These are phyloP conservation scores for Mesaphorura yosii DNA, from an alignment of 1,140 invertebrate genomes.

Conservation along the genomic window DNA sequence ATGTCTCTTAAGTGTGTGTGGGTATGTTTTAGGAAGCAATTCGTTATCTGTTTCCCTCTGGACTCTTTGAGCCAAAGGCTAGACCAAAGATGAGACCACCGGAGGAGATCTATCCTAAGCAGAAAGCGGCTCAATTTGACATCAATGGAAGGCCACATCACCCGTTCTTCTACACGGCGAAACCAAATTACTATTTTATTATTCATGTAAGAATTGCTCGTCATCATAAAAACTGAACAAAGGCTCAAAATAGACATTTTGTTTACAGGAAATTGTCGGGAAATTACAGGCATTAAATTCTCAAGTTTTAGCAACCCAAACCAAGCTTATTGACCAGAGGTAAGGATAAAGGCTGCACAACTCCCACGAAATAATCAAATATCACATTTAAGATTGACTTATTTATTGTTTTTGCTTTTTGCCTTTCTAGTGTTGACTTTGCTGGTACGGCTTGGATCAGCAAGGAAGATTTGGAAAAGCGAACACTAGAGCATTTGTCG, in stretches of 20 bases:
- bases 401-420: neutral
- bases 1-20: slow-evolving; percentile 20
- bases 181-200: slow-evolving; percentile 68
- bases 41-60: slow-evolving; percentile 82
- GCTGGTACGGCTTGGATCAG: slow-evolving; percentile 52
- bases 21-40: slow-evolving; percentile 60
- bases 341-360: neutral
- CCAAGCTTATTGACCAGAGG: neutral
- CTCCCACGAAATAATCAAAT: too few species aligned
- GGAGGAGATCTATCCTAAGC: slow-evolving; percentile 66
- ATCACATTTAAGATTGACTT: too few species aligned
- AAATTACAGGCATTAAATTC: slow-evolving; percentile 18
- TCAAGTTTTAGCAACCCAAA: slow-evolving; percentile 1
- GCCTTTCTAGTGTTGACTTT: slow-evolving; percentile 22
- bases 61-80: slow-evolving; percentile 66
- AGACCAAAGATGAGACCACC: slow-evolving; percentile 77
- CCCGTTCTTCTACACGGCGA: slow-evolving; percentile 77
- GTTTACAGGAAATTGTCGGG: slow-evolving; percentile 15
- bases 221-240: neutral
- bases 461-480: slow-evolving; percentile 51
- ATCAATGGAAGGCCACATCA: slow-evolving; percentile 72
- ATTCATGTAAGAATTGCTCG: slow-evolving; percentile 52
- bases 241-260: neutral
- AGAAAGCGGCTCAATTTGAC: slow-evolving; percentile 84
- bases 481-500: slow-evolving; percentile 57